Conservation (phyloP, 2,113 vertebrate species). For the Axis porcinus region DNA sequence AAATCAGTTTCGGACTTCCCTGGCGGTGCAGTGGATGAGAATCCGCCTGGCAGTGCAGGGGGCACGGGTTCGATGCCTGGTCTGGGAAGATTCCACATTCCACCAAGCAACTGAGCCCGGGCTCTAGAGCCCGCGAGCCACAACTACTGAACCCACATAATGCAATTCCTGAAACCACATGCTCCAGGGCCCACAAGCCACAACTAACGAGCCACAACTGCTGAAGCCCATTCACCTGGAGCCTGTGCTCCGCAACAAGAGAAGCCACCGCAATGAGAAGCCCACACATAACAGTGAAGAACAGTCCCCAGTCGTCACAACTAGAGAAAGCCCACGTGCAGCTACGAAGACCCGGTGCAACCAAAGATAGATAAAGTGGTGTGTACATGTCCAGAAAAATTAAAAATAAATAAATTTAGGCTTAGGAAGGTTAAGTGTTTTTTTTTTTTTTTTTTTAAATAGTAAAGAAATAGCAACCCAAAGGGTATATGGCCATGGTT, state of each 20-base stretch:
- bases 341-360: rapidly evolving
- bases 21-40: neutral
- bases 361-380: neutral
- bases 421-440: neutral
- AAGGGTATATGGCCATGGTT: rapidly evolving
- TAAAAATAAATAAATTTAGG: neutral
- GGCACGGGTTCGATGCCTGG: neutral
- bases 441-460: neutral
- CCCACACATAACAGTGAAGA: neutral
- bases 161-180: neutral
- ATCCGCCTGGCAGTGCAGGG: neutral
- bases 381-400: neutral
- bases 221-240: neutral
- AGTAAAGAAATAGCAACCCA: neutral
- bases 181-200: neutral
- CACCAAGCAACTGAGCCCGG: neutral
- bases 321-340: neutral
- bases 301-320: neutral
- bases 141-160: neutral
- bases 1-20: neutral
- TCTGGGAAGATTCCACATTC: neutral
- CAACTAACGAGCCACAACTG: rapidly evolving
- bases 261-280: neutral
- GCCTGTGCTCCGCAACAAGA: neutral
- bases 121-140: neutral